Percentiles rank a stretch among this genome's conserved stretches.
Evolutionary conservation across 2,113 vertebrate species (phyloP).

Genomic region (Tiliqua scincoides): DNA sequence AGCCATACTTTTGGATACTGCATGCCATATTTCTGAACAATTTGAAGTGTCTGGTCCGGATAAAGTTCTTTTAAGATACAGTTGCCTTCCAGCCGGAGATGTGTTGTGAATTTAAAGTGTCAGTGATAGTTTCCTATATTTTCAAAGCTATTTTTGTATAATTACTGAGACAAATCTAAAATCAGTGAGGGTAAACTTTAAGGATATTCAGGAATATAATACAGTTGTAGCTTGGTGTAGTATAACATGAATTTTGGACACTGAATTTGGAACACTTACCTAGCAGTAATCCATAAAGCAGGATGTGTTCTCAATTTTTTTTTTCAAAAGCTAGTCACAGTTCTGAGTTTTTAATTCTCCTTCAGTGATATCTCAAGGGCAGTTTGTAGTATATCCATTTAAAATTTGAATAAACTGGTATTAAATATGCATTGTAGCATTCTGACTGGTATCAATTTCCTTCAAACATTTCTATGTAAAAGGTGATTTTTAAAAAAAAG

Average conservation of each 20-base stretch:
- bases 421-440: slow-evolving; percentile 23
- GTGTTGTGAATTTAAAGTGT: slow-evolving; percentile 69
- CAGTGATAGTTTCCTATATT: slow-evolving; percentile 70
- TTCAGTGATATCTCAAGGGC: background rate
- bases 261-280: background rate
- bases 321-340: background rate
- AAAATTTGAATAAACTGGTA: slow-evolving; percentile 21
- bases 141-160: slow-evolving; percentile 59
- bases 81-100: slow-evolving; percentile 81
- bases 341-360: slow-evolving; percentile 5
- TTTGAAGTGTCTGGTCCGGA: slow-evolving; percentile 82
- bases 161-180: slow-evolving; percentile 65
- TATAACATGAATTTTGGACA: slow-evolving; percentile 18
- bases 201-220: slow-evolving; percentile 43
- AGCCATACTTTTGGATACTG: slow-evolving; percentile 89
- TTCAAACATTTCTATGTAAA: slow-evolving; percentile 3
- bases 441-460: background rate
- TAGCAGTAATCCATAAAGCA: background rate
- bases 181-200: slow-evolving; percentile 50
- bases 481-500: background rate
- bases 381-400: slow-evolving; percentile 15
- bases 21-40: slow-evolving; percentile 85
- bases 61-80: slow-evolving; percentile 72
- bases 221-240: slow-evolving; percentile 46
- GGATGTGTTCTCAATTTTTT: background rate